Base-by-base conservation (phyloP, 1,140 invertebrate species). In the Phymastichus coffea region DNA sequence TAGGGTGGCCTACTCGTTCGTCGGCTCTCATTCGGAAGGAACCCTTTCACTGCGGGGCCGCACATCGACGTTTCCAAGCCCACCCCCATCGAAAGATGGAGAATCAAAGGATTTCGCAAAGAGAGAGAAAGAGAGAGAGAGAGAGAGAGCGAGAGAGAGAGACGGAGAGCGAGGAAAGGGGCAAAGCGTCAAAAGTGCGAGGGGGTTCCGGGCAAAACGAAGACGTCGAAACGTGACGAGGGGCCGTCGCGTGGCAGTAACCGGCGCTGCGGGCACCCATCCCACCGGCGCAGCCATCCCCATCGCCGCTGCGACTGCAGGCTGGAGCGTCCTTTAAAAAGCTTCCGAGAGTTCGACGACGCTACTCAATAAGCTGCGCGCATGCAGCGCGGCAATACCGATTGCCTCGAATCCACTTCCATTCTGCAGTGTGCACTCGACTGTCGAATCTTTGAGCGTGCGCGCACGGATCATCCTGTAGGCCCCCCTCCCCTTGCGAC, bases 21-120 rank as follows among this genome's bases (percentile, higher is more conserved):
- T n/a, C n/a, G n/a, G n/a, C n/a, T 17, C 28, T 52, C 47, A 67
- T 69, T 66, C 48, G 64, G 57, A 66, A 65, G 66, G 59, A 71
- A 72, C 66, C 70, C 69, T 70, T 70, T 70, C 72, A 55, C 65
- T 47, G 37, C 23, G 55, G 59, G 48, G 43, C 44, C 41, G 35
- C 58, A 62, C 66, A 67, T 67, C 65, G 69, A 65, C 64, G 55
- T 67, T 69, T 65, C 35, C 64, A 58, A 63, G 57, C 66, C 38
- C 40, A 26, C 23, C 20, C 41, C n/a, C 1, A 17, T 19, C 66
- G 52, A 68, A 72, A 73, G 70, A 75, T 70, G 65, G 59, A 37
- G 69, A 73, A 72, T 72, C 71, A 75, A 75, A 75, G 73, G 71
- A 71, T 72, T 73, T 71, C 53, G 59, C 63, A 46, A n/a, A n/a